A percentile compares a stretch with the other conserved stretches of the same genome.
phyloP scores from a whole-genome alignment of 2,888 invertebrate species.

The Loripinus fragilis region DNA sequence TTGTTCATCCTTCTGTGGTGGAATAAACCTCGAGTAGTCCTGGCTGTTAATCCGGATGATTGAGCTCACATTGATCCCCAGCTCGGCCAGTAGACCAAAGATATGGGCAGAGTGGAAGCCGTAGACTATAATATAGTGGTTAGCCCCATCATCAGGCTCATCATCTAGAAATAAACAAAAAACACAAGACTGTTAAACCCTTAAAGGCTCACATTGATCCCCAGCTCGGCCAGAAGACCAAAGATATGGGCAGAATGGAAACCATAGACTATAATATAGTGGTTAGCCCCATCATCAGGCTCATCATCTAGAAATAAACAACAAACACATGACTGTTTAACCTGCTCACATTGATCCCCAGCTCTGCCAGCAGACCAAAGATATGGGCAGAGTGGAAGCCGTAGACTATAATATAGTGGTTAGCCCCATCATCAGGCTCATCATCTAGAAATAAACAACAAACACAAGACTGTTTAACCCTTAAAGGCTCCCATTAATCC shows the following conservation, averaged over 20 bases:
- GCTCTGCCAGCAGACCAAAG: conserved; percentile 75
- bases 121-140: conserved; percentile 80
- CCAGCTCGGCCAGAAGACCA: conserved; percentile 77
- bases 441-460: conserved; percentile 78
- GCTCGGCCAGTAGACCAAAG: conserved; percentile 75
- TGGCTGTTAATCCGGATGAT: conserved; percentile 74
- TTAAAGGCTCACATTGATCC: conserved; percentile 74
- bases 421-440: conserved; percentile 83
- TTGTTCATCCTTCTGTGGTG: conserved; percentile 57
- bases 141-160: conserved; percentile 83
- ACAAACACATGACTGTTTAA: no score
- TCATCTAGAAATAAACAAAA: conserved; percentile 78
- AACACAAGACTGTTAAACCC: no score
- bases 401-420: conserved; percentile 80
- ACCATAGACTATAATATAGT: conserved; percentile 81
- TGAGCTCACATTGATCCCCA: conserved; percentile 76
- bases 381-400: conserved; percentile 81
- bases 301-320: conserved; percentile 81
- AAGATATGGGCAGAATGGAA: conserved; percentile 79
- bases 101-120: conserved; percentile 81
- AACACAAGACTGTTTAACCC: no score
- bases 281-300: conserved; percentile 82
- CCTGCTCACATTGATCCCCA: conserved; percentile 78
- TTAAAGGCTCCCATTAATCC: conserved; percentile 74
- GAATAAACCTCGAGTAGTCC: conserved; percentile 68